Base-by-base conservation (phyloP, 2,113 vertebrate species). In the Picathartes gymnocephalus region DNA sequence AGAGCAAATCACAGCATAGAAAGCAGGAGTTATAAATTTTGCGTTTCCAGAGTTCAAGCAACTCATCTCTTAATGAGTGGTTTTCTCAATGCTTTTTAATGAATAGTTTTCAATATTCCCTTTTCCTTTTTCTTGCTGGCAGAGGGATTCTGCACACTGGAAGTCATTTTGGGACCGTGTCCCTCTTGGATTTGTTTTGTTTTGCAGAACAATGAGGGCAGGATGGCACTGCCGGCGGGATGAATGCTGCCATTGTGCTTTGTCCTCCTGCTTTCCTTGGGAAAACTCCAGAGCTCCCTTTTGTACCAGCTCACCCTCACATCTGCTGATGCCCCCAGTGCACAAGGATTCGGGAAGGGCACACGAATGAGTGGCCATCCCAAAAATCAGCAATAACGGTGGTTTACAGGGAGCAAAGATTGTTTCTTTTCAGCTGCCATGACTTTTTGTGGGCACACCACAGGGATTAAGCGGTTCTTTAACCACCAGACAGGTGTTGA, bases 241-340 rank as follows among this genome's bases (percentile, higher is more conserved):
- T 85, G 80, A 95, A 93, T 90, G 84, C 74, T 84, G 53, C 69
- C 86, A 30, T 88, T 91, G 81, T 94, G 65, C 48, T 74, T 60
- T 57, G 73, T 76, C 58, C 37, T 84, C 44, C 57, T 40, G 51
- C 81, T 23, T 90, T 95, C 86, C 90, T 71, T 21, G 64, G 91
- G 94, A 93, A 91, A 90, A 62, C 60, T 84, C 28, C 69, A 35
- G 60, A 86, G 72, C 22, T 91, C 61, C 15, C 4, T 45, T 56
- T 28, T 60, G 33, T 40, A 14, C 62, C 8, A 27, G 23, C 42
- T 93, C 56, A 10, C 13, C 56, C 40, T 66, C 20, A 11, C 82
- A 13, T 56, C 64, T 77, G 65, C 89, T n/a, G 40, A 42, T 70
- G 58, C 68, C 61, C n/a, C 20, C 13, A 8, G 9, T 5, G 1